Percentiles rank a stretch among this genome's conserved stretches.
Conservation (phyloP, 1,140 invertebrate species). For the Formica selysi region DNA sequence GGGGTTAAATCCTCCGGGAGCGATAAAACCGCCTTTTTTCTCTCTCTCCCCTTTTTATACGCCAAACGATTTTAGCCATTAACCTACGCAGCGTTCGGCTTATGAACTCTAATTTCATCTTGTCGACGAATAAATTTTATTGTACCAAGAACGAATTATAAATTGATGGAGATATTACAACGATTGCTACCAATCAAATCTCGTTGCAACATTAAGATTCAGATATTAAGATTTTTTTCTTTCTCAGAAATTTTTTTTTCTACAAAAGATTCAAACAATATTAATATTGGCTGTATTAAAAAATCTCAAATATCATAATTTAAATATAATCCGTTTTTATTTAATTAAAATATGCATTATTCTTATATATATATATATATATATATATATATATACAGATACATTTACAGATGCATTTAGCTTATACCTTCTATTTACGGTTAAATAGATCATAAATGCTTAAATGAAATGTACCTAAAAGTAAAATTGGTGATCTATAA, state of each 20-base stretch:
- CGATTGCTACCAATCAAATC: constrained; percentile 19
- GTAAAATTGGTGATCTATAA: not conserved
- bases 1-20: constrained; percentile 63
- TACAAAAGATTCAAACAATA: not conserved
- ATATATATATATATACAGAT: not conserved
- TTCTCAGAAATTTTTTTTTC: not conserved
- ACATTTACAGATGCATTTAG: not conserved
- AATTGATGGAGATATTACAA: constrained; percentile 55
- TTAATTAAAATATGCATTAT: not conserved
- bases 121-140: constrained; percentile 65
- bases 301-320: not conserved
- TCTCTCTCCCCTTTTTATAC: constrained; percentile 37
- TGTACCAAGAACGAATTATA: constrained; percentile 60
- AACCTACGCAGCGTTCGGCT: constrained; percentile 40
- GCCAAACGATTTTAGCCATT: constrained; percentile 67
- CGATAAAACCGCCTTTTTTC: constrained; percentile 61
- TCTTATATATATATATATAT: not conserved
- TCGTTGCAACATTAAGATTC: not conserved
- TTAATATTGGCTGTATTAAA: not conserved
- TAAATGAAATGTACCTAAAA: constrained; percentile 7
- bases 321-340: not conserved
- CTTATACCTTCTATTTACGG: not conserved
- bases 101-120: constrained; percentile 68
- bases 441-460: constrained; percentile 5
- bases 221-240: not conserved